These are phyloP conservation scores for Amazona finschi DNA, from an alignment of 2,797 vertebrate genomes.

Conservation along the genomic window DNA sequence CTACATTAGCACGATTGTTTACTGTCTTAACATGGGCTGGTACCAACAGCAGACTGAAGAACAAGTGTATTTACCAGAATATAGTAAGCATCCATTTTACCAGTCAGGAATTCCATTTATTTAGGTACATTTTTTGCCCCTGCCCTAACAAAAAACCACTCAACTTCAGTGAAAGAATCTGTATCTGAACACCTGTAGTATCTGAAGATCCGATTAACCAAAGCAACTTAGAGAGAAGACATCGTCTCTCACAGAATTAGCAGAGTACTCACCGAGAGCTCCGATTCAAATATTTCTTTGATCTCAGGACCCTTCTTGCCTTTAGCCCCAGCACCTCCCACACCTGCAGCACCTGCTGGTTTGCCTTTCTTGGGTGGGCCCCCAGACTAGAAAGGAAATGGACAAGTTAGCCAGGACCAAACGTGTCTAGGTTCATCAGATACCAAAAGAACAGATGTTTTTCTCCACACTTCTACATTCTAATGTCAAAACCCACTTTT, in stretches of 20 bases:
- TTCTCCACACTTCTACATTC: not conserved
- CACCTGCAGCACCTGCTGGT: slow-evolving; percentile 53
- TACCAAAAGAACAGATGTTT: not conserved
- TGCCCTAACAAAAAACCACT: not conserved
- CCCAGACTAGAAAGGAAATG: slow-evolving; percentile 72
- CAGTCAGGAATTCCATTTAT: not conserved
- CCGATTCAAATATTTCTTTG: slow-evolving; percentile 87
- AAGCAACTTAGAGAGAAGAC: not conserved
- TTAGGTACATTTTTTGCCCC: not conserved
- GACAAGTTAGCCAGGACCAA: not conserved
- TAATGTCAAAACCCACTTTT: rapidly evolving
- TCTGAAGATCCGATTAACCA: not conserved
- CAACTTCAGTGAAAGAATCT: not conserved
- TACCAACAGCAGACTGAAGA: not conserved
- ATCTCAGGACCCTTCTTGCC: slow-evolving; percentile 83
- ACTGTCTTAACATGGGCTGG: not conserved
- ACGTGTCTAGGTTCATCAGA: not conserved
- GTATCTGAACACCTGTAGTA: not conserved
- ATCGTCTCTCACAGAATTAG: rapidly evolving
- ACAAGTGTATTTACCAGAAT: not conserved
- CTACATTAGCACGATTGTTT: not conserved
- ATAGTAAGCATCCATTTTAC: not conserved
- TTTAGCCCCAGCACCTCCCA: slow-evolving; percentile 79
- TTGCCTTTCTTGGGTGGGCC: slow-evolving; percentile 89
- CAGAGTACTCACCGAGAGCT: slow-evolving; percentile 86